Percentiles rank a stretch among this genome's conserved stretches.
These are phyloP conservation scores for Hartigia nigra DNA, from an alignment of 2,888 invertebrate genomes.

Conservation along the genomic window DNA sequence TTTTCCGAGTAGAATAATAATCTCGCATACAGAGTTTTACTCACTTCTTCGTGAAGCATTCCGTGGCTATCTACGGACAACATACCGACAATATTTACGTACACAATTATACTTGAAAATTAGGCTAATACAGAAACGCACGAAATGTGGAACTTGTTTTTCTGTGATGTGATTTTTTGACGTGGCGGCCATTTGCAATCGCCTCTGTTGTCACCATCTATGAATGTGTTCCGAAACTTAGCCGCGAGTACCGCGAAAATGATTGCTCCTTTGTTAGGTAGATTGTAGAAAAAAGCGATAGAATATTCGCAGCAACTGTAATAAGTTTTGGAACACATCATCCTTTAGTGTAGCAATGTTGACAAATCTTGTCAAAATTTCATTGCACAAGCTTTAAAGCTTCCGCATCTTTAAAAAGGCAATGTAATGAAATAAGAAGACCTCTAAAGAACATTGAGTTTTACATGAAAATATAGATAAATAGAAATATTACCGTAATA, in stretches of 20 bases:
- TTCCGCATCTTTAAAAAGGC: neutral
- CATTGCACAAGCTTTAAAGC: neutral
- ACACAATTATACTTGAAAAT: constrained; percentile 15
- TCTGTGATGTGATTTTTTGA: constrained; percentile 28
- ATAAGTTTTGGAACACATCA: neutral
- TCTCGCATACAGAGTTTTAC: constrained; percentile 7
- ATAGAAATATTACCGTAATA: neutral
- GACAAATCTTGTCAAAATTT: neutral
- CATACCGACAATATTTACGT: constrained; percentile 38
- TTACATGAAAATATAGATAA: neutral
- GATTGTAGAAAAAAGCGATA: neutral
- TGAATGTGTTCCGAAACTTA: neutral
- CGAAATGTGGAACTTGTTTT: constrained; percentile 22
- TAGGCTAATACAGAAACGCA: constrained; percentile 13
- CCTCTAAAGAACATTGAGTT: neutral
- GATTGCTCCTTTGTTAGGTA: neutral
- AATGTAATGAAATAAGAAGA: neutral
- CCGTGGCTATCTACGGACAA: constrained; percentile 42
- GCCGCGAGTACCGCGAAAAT: neutral
- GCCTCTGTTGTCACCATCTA: constrained; percentile 15
- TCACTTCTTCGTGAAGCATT: constrained; percentile 43
- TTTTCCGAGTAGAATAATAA: neutral
- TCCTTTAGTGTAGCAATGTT: neutral
- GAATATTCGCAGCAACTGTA: neutral
- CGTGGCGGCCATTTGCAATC: constrained; percentile 33